phyloP scores from a whole-genome alignment of 1,140 invertebrate species.

The Nixonia krombeini region DNA sequence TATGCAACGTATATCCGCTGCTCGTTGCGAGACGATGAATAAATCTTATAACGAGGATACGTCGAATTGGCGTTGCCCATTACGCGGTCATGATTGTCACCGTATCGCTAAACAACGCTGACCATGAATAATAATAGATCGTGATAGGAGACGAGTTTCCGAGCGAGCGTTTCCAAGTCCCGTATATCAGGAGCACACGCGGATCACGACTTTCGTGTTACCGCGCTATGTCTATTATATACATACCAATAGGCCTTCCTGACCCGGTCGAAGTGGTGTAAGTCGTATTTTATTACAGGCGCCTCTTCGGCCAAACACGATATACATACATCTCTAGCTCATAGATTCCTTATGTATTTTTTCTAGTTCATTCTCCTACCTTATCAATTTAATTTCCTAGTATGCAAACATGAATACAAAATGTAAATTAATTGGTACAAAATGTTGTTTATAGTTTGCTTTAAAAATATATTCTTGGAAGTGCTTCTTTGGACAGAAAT shows the following conservation, averaged over 20 bases:
- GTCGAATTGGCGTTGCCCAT: constrained; percentile 45
- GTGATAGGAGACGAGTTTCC: constrained; percentile 50
- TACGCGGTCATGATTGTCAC: constrained; percentile 50
- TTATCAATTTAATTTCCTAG: no score
- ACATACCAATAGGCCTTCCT: constrained; percentile 46
- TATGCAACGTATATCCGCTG: constrained; percentile 16
- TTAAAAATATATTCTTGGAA: no score
- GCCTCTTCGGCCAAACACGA: constrained; percentile 26
- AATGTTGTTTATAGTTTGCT: no score
- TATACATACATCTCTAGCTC: constrained; percentile 30
- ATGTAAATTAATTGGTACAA: no score
- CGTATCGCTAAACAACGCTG: constrained; percentile 34
- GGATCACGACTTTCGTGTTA: constrained; percentile 59
- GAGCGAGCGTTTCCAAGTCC: constrained; percentile 38
- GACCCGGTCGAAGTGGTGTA: constrained; percentile 29
- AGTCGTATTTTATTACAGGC: constrained; percentile 39
- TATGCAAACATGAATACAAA: no score
- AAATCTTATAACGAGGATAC: constrained; percentile 39
- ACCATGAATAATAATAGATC: constrained; percentile 62
- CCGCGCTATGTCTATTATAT: constrained; percentile 50
- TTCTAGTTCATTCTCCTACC: not conserved
- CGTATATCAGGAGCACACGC: constrained; percentile 52
- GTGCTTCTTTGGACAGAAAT: no score
- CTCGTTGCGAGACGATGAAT: constrained; percentile 16
- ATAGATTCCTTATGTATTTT: constrained; percentile 8